Base-by-base conservation (phyloP, 2,888 invertebrate genomes). In the Calliopum simillimum region DNA sequence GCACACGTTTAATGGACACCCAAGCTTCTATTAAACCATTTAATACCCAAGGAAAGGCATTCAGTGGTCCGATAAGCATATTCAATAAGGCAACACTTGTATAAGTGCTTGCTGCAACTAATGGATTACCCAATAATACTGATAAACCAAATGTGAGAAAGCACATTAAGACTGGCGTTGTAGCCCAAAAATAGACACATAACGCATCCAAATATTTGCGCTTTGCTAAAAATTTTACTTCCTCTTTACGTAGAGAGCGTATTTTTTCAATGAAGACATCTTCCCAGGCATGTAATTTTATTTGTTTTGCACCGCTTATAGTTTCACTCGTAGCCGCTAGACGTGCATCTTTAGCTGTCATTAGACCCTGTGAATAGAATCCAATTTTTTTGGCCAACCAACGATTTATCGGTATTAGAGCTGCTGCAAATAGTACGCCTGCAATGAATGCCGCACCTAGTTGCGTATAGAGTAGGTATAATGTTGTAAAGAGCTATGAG, bases 151-250 rank as follows among this genome's bases (percentile, higher is more conserved):
- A 93, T 0, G 96, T 96, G 12, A 96, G 87, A 70, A 96, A 90
- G 2, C 95, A 93, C 79, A 96, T 95, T 21, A 96, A 84, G 33
- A 98, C 95, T 0, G 99, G 99, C 8, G 98, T 98, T 1, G 97
- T 96, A 0, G 99, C 99, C 99, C 99, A 99, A 85, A 99, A 94
- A 84, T 96, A 99, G 14, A 99, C 99, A 86, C 99, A 99, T 72
- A 97, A 87, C 0, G 99, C 99, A 87, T 99, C 99, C 76, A 99
- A 86, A 86, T 98, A 99, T 88, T 99, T 99, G 72, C 97, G 89
- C 11, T 93, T 92, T 76, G 92, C 92, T 70, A 98, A 86, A 83
- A 92, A 93, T 70, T 90, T 89, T 63, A 98, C 83, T 87, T 98
- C 97, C 55, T 88, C 87, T 21, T 87, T 87, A 61, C 94, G 89